phyloP scores from a whole-genome alignment of 2,888 invertebrate genomes.

The Prosopocoilus inquinatus region DNA sequence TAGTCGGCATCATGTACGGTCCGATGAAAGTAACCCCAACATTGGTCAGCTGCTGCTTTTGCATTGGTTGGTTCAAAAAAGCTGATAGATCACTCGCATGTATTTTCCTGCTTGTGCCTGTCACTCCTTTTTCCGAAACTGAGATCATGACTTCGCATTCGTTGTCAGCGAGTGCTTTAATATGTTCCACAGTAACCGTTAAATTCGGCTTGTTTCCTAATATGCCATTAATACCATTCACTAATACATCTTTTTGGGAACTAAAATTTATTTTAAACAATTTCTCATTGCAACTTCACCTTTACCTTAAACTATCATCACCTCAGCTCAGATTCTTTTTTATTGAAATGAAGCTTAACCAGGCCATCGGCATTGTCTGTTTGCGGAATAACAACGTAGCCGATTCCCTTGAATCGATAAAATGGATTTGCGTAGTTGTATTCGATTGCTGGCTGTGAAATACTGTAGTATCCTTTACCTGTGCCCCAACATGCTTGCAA shows the following conservation, averaged over 20 bases:
- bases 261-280: slow-evolving; percentile 4
- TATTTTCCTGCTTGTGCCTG: slow-evolving; percentile 66
- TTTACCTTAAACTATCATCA: slow-evolving; percentile 41
- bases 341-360: slow-evolving; percentile 81
- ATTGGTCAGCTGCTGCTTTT: slow-evolving; percentile 69
- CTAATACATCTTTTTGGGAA: slow-evolving; percentile 66
- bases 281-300: no score
- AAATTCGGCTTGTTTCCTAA: slow-evolving; percentile 85
- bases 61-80: slow-evolving; percentile 68
- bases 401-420: slow-evolving; percentile 92
- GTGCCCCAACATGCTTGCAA: slow-evolving; percentile 87
- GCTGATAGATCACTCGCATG: slow-evolving; percentile 69
- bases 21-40: slow-evolving; percentile 71
- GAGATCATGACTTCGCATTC: slow-evolving; percentile 73
- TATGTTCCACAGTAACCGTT: slow-evolving; percentile 71
- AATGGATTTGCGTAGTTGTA: slow-evolving; percentile 87
- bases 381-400: slow-evolving; percentile 84
- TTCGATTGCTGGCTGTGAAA: slow-evolving; percentile 74
- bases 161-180: slow-evolving; percentile 75
- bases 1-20: slow-evolving; percentile 73
- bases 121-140: slow-evolving; percentile 68
- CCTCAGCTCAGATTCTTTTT: slow-evolving; percentile 78
- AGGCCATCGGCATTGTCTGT: slow-evolving; percentile 89
- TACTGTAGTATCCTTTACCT: slow-evolving; percentile 79
- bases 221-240: slow-evolving; percentile 64